A percentile compares a stretch with the other conserved stretches of the same genome.
Evolutionary conservation across 2,888 invertebrate species (phyloP).

Genomic region (Stenodema calcarata): DNA sequence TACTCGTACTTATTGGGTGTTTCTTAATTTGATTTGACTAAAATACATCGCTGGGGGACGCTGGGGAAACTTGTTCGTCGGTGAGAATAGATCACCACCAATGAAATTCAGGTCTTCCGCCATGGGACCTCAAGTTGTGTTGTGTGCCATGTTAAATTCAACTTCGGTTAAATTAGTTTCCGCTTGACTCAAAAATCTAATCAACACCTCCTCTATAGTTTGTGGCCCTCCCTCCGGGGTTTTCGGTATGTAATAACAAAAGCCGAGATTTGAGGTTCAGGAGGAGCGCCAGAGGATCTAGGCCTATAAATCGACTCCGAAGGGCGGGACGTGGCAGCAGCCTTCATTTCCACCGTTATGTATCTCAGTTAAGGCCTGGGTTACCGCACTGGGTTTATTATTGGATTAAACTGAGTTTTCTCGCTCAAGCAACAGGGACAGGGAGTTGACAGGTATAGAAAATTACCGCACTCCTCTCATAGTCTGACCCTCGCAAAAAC

Average conservation of each 20-base stretch:
- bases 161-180: constrained; percentile 20
- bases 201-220: neutral
- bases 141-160: neutral
- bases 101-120: neutral
- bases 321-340: neutral
- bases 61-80: no score
- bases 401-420: neutral
- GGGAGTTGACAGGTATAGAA: neutral
- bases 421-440: neutral
- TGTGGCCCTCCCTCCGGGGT: neutral
- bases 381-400: neutral
- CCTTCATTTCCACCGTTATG: neutral
- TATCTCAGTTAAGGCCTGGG: constrained; percentile 16
- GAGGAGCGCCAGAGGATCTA: constrained; percentile 1
- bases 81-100: neutral
- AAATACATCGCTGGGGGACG: no score
- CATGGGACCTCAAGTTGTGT: neutral
- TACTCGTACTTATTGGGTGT: no score
- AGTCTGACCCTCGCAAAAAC: neutral
- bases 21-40: no score
- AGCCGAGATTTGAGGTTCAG: neutral
- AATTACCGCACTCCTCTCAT: neutral
- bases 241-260: neutral
- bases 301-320: constrained; percentile 13
- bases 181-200: constrained; percentile 22